Evolutionary conservation across 2,888 invertebrate genomes (phyloP).

Genomic region (Patella ulyssiponensis): DNA sequence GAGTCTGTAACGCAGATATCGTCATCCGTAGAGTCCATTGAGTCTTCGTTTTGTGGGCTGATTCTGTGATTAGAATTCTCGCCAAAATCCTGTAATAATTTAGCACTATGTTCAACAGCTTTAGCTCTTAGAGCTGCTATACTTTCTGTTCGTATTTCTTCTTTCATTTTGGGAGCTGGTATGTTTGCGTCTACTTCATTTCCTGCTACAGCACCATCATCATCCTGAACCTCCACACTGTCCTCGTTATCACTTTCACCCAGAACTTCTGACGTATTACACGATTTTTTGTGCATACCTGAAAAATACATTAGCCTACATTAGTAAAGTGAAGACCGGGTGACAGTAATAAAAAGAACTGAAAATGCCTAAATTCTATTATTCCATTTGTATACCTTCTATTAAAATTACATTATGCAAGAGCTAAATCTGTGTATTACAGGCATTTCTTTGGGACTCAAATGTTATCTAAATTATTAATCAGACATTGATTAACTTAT

Average conservation of each 20-base stretch:
- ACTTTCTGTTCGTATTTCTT: conserved; percentile 84
- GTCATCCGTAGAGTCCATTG: not conserved
- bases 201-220: conserved; percentile 41
- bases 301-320: conserved; percentile 43
- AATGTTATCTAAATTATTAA: too few species aligned
- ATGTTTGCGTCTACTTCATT: not conserved
- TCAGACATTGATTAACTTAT: too few species aligned
- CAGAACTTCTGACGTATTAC: conserved; percentile 95
- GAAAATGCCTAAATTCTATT: too few species aligned
- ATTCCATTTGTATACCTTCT: too few species aligned
- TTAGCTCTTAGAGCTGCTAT: conserved; percentile 94
- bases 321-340: too few species aligned
- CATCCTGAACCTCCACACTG: conserved; percentile 77
- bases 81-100: conserved; percentile 44
- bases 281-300: conserved; percentile 99
- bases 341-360: too few species aligned
- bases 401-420: too few species aligned
- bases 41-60: not conserved
- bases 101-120: conserved; percentile 86
- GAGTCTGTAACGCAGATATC: conserved; percentile 2
- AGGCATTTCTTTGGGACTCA: too few species aligned
- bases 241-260: conserved; percentile 77
- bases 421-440: too few species aligned
- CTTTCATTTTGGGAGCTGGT: conserved; percentile 51
- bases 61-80: not conserved